phyloP scores from a whole-genome alignment of 1,140 invertebrate genomes.

The Tetramorium parvispinum region DNA sequence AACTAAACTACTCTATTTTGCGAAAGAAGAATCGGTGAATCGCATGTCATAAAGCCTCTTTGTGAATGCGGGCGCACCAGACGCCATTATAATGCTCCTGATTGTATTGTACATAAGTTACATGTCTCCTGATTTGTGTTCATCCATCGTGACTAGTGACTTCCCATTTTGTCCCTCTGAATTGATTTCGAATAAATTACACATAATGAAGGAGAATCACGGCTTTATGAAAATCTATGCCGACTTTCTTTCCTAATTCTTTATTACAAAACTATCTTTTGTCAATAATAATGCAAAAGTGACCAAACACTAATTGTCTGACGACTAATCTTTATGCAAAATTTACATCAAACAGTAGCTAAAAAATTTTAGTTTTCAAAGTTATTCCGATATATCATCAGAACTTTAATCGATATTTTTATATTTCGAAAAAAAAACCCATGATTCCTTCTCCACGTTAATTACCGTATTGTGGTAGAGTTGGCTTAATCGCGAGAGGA shows the following conservation, averaged over 20 bases:
- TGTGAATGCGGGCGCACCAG: not conserved
- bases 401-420: not conserved
- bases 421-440: not conserved
- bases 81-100: not conserved
- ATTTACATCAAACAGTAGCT: too few species aligned
- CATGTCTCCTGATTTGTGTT: constrained; percentile 4
- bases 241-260: constrained; percentile 2
- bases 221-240: not conserved
- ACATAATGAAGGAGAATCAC: not conserved
- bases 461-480: not conserved
- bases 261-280: too few species aligned
- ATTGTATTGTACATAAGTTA: constrained; percentile 13
- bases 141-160: constrained; percentile 25
- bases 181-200: constrained; percentile 27
- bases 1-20: not conserved
- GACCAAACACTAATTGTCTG: too few species aligned
- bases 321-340: too few species aligned
- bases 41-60: not conserved
- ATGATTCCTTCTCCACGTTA: not conserved
- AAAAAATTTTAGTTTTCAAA: too few species aligned
- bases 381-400: not conserved
- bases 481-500: constrained; percentile 37
- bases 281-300: too few species aligned
- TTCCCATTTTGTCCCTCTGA: constrained; percentile 51
- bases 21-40: not conserved